phyloP scores from a whole-genome alignment of 2,797 vertebrate genomes.

The Oryzias dopingdopingensis region DNA sequence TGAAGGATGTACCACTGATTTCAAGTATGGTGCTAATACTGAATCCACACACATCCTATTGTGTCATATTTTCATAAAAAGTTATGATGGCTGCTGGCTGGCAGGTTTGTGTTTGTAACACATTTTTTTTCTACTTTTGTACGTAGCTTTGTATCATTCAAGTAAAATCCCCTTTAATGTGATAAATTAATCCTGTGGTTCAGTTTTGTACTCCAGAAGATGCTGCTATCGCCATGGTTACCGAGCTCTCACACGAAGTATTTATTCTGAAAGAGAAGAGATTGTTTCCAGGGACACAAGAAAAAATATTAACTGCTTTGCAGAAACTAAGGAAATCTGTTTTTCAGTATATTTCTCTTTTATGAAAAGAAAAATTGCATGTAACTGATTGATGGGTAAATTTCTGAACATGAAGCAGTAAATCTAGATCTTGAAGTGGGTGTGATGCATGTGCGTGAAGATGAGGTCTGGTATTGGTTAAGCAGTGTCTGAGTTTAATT shows the following conservation, averaged over 20 bases:
- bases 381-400: neutral
- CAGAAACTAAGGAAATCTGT: no score
- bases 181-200: slow-evolving; percentile 47
- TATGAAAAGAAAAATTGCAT: neutral
- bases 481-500: slow-evolving; percentile 56
- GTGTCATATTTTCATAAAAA: slow-evolving; percentile 54
- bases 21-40: slow-evolving; percentile 68
- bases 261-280: neutral
- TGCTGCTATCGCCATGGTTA: neutral
- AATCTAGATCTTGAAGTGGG: no score
- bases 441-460: slow-evolving; percentile 28
- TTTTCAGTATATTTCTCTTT: no score
- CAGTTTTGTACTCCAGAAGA: neutral
- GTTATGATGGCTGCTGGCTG: slow-evolving; percentile 66
- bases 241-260: neutral
- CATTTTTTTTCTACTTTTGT: slow-evolving; percentile 54
- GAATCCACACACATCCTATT: slow-evolving; percentile 49
- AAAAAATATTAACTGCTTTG: no score
- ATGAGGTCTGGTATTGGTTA: slow-evolving; percentile 67
- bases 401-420: neutral
- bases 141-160: slow-evolving; percentile 35
- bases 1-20: slow-evolving; percentile 64
- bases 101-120: slow-evolving; percentile 50
- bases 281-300: neutral
- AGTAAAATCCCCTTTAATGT: slow-evolving; percentile 68